A percentile compares a stretch with the other conserved stretches of the same genome.
Conservation (phyloP, 2,113 vertebrate species). For the Zosterops hypoxanthus region DNA sequence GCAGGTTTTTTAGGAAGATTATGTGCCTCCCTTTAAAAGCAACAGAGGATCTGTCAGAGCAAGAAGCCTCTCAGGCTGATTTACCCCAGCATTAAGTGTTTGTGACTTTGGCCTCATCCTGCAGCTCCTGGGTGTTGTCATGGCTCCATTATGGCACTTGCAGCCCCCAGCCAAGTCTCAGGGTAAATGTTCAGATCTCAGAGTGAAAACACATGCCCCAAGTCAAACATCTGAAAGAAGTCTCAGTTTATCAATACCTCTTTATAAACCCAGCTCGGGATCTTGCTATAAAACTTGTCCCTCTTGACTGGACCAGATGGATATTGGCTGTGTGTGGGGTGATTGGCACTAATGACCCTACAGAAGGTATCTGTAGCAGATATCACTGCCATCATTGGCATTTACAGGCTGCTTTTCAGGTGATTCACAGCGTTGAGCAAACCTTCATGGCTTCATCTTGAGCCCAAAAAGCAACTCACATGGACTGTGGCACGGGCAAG, state of each 20-base stretch:
- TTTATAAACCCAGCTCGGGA: neutral
- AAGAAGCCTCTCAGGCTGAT: neutral
- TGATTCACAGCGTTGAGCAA: neutral
- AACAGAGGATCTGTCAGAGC: neutral
- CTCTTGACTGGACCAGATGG: neutral
- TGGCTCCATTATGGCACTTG: neutral
- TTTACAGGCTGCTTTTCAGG: neutral
- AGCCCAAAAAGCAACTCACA: neutral
- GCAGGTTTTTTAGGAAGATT: neutral
- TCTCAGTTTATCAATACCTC: neutral
- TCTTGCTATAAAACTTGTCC: neutral
- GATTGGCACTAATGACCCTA: neutral
- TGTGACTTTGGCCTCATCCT: neutral
- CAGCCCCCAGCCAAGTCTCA: neutral
- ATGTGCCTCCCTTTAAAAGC: neutral
- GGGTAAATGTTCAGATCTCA: neutral
- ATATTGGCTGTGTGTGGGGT: neutral
- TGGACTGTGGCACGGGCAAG: fast-evolving
- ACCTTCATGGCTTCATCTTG: neutral
- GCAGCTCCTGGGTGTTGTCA: neutral
- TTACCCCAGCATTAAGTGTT: neutral
- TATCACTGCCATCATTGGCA: neutral
- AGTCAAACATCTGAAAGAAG: neutral
- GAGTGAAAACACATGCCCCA: neutral
- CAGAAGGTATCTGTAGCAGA: neutral